Evolutionary conservation across 2,113 vertebrate genomes (phyloP).

Genomic region (Polypterus senegalus): DNA sequence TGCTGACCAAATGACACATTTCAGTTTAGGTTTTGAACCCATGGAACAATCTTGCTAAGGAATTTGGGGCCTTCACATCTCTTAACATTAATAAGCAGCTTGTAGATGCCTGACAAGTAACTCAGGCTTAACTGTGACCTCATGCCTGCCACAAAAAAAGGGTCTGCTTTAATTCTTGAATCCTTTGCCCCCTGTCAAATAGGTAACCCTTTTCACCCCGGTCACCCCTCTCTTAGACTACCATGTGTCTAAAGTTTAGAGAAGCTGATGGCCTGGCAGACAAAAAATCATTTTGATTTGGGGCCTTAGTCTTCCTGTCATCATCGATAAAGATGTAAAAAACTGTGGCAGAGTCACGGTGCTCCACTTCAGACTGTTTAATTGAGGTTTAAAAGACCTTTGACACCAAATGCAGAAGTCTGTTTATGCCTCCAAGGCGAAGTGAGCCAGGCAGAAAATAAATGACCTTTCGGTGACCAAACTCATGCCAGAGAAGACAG

Average conservation of each 20-base stretch:
- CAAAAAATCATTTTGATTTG: conserved; percentile 14
- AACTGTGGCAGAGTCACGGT: conserved; percentile 38
- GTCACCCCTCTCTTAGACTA: conserved; percentile 16
- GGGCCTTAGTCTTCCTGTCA: conserved; percentile 21
- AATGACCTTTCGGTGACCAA: too few relatives aligned
- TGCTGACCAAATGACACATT: too few relatives aligned
- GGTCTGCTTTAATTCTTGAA: too few relatives aligned
- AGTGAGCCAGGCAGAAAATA: conserved; percentile 19
- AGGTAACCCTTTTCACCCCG: conserved; percentile 27
- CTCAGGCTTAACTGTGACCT: too few relatives aligned
- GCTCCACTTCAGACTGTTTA: conserved; percentile 33
- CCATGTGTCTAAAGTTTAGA: conserved; percentile 41
- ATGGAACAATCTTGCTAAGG: too few relatives aligned
- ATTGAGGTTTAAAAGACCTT: conserved; percentile 39
- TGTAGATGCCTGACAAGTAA: too few relatives aligned
- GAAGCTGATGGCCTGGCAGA: conserved; percentile 30
- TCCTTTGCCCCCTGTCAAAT: too few relatives aligned
- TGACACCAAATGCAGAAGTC: conserved; percentile 28
- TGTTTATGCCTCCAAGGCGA: conserved; percentile 39
- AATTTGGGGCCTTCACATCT: too few relatives aligned
- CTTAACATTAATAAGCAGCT: too few relatives aligned
- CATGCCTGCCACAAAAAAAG: too few relatives aligned
- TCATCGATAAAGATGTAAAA: conserved; percentile 27
- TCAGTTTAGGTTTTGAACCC: too few relatives aligned
- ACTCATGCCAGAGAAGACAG: too few relatives aligned